These are phyloP conservation scores for Augiades crinisus DNA, from an alignment of 2,888 invertebrate species.

Conservation along the genomic window DNA sequence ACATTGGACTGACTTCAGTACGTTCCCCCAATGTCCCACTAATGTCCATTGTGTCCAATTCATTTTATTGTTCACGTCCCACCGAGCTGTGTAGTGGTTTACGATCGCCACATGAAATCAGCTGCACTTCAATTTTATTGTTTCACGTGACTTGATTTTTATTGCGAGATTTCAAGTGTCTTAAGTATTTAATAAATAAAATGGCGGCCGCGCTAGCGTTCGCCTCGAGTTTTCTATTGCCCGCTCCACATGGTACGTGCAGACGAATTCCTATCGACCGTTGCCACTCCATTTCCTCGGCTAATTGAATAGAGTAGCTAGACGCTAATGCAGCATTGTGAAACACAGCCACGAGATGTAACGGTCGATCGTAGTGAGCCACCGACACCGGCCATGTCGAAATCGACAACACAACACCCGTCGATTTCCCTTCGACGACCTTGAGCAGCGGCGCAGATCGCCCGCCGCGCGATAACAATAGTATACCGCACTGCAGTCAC, in stretches of 20 bases:
- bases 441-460: conserved; percentile 56
- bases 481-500: conserved; percentile 44
- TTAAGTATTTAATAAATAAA: background rate
- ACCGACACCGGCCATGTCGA: conserved; percentile 55
- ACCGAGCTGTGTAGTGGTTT: conserved; percentile 28
- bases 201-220: background rate
- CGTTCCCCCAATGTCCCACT: conserved; percentile 54
- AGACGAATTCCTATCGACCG: conserved; percentile 24
- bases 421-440: conserved; percentile 77
- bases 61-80: conserved; percentile 46
- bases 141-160: conserved; percentile 35
- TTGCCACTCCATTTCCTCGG: conserved; percentile 39
- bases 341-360: conserved; percentile 64
- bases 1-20: conserved; percentile 42
- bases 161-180: conserved; percentile 3
- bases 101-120: conserved; percentile 37
- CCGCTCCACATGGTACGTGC: conserved; percentile 1
- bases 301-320: conserved; percentile 47
- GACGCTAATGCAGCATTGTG: conserved; percentile 47
- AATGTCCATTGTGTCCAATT: conserved; percentile 57
- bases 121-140: conserved; percentile 31
- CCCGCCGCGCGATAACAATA: conserved; percentile 55
- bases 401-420: conserved; percentile 45
- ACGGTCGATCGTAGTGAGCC: conserved; percentile 42
- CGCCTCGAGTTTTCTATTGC: background rate